Base-by-base conservation (phyloP, 2,113 vertebrate genomes). In the Galbula dea region DNA sequence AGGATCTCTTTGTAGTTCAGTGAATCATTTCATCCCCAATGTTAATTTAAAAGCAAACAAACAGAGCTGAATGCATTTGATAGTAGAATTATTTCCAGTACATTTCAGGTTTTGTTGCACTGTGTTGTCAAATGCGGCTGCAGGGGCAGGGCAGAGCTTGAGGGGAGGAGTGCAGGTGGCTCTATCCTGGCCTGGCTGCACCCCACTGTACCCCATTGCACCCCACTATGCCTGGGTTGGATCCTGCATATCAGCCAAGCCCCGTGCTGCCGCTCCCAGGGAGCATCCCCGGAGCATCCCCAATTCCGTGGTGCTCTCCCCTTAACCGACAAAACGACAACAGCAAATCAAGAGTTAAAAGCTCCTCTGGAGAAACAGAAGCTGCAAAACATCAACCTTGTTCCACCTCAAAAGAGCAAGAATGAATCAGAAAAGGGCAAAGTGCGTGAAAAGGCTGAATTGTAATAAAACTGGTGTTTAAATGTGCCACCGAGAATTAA, bases 31-130 rank as follows among this genome's bases (percentile, higher is more conserved):
- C 93, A 79, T 76, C 95, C 90, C 71, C 62, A 3, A 79, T 77
- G 94, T 93, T 94, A 93, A 96, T 96, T 95, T 96, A 79, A 94
- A 96, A 95, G 91, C 95, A 96, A 96, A 94, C 95, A 96, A 96
- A 95, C 94, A 85, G 92, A 84, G 81, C 89, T 92, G 95, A 95
- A 94, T 86, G 84, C 58, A 15, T 82, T 90, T 37, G 87, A 86
- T 79, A 79, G 81, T 39, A 58, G 92, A 92, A 92, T 93, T 90
- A 92, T 92, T 96, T 95, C 96, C 92, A 92, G 89, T 75, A 84
- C 90, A 52, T 92, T 96, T 84, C 92, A 79, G 92, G 86, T 52
- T 86, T 75, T 87, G 73, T 90, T 58, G 54, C 7, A 7, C 39
- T 2, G 59, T 4, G 15, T 41, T 77, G 84, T 87, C 45, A 32